These are phyloP conservation scores for Sebastes oblongus DNA, from an alignment of 2,797 vertebrate genomes.

Conservation along the genomic window DNA sequence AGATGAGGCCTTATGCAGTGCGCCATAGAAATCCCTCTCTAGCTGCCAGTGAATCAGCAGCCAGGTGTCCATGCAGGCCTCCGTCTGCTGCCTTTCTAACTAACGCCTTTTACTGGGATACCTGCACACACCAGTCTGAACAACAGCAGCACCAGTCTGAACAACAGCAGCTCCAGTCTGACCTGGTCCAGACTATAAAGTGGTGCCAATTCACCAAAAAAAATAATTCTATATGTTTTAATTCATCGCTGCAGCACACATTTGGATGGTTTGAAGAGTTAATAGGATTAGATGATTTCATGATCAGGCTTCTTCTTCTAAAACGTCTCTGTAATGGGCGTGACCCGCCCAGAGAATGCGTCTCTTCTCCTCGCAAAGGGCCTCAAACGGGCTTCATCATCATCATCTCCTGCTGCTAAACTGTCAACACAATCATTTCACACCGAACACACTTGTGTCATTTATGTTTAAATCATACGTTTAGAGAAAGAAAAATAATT, in stretches of 20 bases:
- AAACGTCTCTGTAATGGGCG: constrained; percentile 60
- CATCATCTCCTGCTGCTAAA: constrained; percentile 2
- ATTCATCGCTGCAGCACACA: constrained; percentile 10
- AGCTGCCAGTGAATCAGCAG: constrained; percentile 5
- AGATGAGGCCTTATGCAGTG: constrained; percentile 26
- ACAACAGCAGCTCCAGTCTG: not conserved
- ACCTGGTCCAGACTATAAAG: not conserved
- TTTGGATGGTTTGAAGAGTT: constrained; percentile 51
- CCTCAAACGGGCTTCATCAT: constrained; percentile 30
- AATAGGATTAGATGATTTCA: constrained; percentile 62
- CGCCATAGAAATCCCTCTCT: not conserved
- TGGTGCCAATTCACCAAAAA: not conserved
- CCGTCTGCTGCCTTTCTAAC: not conserved
- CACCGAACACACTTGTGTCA: not conserved
- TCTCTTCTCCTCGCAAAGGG: constrained; percentile 45
- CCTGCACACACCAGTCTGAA: not conserved
- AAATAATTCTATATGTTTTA: not conserved
- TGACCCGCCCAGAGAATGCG: constrained; percentile 60
- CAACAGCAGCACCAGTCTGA: not conserved
- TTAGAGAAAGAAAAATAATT: not conserved
- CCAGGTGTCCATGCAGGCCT: constrained; percentile 2
- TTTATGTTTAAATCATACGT: not conserved
- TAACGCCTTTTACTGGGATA: not conserved
- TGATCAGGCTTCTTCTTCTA: constrained; percentile 46
- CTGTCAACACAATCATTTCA: not conserved